These are phyloP conservation scores for Eudasyphora cyanicolor DNA, from an alignment of 2,888 invertebrate genomes.

Conservation along the genomic window DNA sequence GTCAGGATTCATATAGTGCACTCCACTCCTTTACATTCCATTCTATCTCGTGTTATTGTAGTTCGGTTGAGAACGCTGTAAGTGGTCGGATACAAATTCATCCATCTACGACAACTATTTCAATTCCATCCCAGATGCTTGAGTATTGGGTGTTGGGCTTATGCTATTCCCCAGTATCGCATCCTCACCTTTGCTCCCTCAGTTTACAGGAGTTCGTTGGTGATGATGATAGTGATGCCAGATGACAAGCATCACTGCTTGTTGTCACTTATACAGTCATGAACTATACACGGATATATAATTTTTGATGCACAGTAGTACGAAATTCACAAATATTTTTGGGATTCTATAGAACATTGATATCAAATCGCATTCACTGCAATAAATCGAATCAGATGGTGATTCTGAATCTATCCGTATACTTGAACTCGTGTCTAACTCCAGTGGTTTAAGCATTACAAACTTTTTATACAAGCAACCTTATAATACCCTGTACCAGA, in stretches of 20 bases:
- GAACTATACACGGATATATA: constrained; percentile 36
- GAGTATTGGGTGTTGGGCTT: not conserved
- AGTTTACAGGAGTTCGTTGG: constrained; percentile 11
- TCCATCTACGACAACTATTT: not conserved
- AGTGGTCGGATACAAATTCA: constrained; percentile 17
- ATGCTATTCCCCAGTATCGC: not conserved
- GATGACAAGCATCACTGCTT: constrained; percentile 55
- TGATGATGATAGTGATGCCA: constrained; percentile 42
- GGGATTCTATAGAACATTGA: no score
- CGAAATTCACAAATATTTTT: no score
- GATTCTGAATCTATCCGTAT: no score
- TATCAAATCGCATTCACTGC: not conserved
- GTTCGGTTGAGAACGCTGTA: not conserved
- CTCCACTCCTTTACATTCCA: no score
- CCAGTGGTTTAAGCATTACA: no score
- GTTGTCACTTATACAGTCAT: constrained; percentile 48
- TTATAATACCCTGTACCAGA: no score
- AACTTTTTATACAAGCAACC: no score
- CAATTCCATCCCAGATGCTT: not conserved
- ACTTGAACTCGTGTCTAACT: no score
- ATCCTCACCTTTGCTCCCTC: no score
- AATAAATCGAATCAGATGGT: no score
- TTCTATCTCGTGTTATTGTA: not conserved
- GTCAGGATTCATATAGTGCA: not conserved
- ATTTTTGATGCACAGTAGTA: no score